Evolutionary conservation across 2,888 invertebrate genomes (phyloP).

Genomic region (Platycnemis pennipes): DNA sequence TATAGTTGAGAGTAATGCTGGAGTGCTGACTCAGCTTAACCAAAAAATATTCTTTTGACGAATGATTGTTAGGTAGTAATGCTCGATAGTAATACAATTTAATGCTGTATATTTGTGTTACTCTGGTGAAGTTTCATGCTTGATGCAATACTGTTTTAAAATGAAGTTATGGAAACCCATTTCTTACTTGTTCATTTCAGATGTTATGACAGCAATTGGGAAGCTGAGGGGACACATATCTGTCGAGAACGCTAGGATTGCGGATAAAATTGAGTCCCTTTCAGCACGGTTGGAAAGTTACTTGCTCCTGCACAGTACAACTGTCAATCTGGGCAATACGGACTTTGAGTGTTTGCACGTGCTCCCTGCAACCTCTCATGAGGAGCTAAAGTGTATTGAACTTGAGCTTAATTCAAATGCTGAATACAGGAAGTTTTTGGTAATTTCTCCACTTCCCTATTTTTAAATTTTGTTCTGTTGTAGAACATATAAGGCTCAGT

Average conservation of each 20-base stretch:
- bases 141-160: too few species aligned
- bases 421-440: neutral
- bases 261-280: too few species aligned
- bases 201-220: neutral
- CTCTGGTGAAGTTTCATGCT: too few species aligned
- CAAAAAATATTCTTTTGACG: neutral
- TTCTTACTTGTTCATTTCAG: neutral
- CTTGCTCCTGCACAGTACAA: too few species aligned
- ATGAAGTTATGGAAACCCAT: neutral
- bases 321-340: too few species aligned
- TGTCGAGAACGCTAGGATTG: too few species aligned
- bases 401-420: neutral
- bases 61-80: neutral
- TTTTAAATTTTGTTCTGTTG: neutral
- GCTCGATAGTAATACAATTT: too few species aligned
- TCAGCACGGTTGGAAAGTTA: too few species aligned
- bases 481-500: neutral
- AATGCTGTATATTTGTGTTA: too few species aligned
- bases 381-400: neutral
- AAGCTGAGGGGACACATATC: neutral
- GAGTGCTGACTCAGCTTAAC: neutral
- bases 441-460: neutral
- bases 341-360: too few species aligned
- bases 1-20: too few species aligned
- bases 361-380: too few species aligned